Base-by-base conservation (phyloP, 2,797 vertebrate species). In the Manis javanica region DNA sequence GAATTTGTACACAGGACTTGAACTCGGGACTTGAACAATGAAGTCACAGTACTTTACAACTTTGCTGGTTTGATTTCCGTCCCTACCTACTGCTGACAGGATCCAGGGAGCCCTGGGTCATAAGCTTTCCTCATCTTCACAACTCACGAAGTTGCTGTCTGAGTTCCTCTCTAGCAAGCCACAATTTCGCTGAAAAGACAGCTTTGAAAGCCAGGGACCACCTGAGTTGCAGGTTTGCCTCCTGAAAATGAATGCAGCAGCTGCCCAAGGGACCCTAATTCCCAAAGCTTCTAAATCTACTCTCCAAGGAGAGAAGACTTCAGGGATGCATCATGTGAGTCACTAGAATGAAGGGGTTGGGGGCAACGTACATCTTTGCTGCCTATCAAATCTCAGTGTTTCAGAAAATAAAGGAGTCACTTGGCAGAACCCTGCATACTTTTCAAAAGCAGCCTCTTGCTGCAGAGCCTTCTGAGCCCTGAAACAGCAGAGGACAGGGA, bases 201-300 rank as follows among this genome's bases (percentile, higher is more conserved):
- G 55, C 34, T 49, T 1, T 75, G 7, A 92, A 49, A 10, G 24
- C 31, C 53, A 90, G 78, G 29, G 10, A 69, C 71, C n/a, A 26
- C 64, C 49, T 24, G 61, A 90, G 7, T 7, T 72, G 15, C 6
- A 81, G 26, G 59, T 42, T 16, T 90, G 21, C 53, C 71, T 90
- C 90, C 82, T 92, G 64, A 94, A 97, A 94, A 68, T 57, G 14
- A 87, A 92, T 53, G 46, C 46, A 69, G 46, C 12, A 85, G 55
- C 34, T 66, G n/a, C 18, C 84, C 57, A 49, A 5, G 57, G 75
- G 18, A 63, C 39, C 63, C 39, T 7, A 46, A 63, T 37, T 59
- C 21, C 63, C 59, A 42, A 0, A 13, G 81, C 81, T 84, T 82
- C 61, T 18, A 88, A 93, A 86, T 39, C 39, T 39, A 75, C 29